Evolutionary conservation across 2,113 vertebrate genomes (phyloP).

Genomic region (Sardina pilchardus): DNA sequence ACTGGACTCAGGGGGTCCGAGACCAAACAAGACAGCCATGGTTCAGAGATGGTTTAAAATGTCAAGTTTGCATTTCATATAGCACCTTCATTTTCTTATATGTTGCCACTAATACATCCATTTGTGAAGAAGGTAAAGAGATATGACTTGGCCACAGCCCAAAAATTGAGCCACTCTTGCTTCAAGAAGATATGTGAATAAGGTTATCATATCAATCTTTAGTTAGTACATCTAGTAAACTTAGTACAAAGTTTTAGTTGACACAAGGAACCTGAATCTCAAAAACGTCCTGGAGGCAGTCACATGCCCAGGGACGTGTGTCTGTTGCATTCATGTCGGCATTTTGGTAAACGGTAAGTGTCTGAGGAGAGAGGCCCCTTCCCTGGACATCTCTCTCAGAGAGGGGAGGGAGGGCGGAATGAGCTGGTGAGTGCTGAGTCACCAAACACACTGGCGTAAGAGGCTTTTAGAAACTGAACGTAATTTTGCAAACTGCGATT

Average conservation of each 20-base stretch:
- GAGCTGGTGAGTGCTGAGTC: constrained; percentile 75
- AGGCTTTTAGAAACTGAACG: constrained; percentile 91
- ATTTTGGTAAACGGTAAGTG: not conserved
- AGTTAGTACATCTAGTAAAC: not conserved
- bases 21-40: not conserved
- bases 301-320: not conserved
- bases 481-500: constrained; percentile 96
- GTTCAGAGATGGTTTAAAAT: not conserved
- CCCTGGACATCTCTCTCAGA: constrained; percentile 51
- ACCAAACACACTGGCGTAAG: constrained; percentile 87
- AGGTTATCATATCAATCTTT: not conserved
- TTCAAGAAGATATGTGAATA: not conserved
- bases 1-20: not conserved
- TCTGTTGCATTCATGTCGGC: not conserved
- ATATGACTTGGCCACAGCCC: not conserved
- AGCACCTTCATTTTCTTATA: not conserved
- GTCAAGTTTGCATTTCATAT: not conserved
- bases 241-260: not conserved
- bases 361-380: not conserved
- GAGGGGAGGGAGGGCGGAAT: constrained; percentile 70
- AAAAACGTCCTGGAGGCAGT: not conserved
- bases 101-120: not conserved
- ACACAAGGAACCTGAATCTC: not conserved
- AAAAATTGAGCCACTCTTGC: not conserved
- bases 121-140: not conserved